A percentile compares a stretch with the other conserved stretches of the same genome.
Evolutionary conservation across 2,797 vertebrate genomes (phyloP).

Genomic region (Rachycentron canadum): DNA sequence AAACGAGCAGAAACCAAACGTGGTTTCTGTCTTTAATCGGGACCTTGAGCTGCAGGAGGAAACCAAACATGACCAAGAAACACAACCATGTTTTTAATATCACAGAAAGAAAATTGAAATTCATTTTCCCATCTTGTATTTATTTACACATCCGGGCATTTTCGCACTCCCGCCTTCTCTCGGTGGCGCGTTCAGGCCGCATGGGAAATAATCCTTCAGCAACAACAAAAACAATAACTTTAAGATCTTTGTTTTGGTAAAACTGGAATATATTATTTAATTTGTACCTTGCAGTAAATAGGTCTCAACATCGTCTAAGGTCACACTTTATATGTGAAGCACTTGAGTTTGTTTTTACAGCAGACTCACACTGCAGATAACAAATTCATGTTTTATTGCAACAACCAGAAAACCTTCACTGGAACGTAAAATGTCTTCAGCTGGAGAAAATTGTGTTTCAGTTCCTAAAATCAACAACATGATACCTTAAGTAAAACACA

Average conservation of each 20-base stretch:
- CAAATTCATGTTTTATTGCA: background rate
- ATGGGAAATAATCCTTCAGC: conserved; percentile 57
- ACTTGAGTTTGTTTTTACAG: background rate
- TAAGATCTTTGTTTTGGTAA: background rate
- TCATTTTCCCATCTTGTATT: conserved; percentile 83
- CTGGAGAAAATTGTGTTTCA: background rate
- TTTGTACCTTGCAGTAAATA: background rate
- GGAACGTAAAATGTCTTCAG: background rate
- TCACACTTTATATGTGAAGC: no score
- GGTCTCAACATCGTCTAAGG: background rate
- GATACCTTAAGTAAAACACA: background rate
- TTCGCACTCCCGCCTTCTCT: conserved; percentile 54
- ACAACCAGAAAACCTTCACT: background rate
- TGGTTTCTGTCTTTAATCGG: rapidly evolving
- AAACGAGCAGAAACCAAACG: background rate
- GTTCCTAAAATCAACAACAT: background rate
- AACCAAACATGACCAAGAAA: rapidly evolving
- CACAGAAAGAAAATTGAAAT: conserved; percentile 22
- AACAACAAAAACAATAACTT: conserved; percentile 29
- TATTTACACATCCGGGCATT: conserved; percentile 92
- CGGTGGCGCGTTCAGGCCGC: conserved; percentile 40
- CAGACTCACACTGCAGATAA: background rate
- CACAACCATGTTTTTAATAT: background rate
- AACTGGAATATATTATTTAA: background rate
- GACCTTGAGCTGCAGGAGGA: background rate